Base-by-base conservation (phyloP, 2,888 invertebrate species). In the Philonicus albiceps region DNA sequence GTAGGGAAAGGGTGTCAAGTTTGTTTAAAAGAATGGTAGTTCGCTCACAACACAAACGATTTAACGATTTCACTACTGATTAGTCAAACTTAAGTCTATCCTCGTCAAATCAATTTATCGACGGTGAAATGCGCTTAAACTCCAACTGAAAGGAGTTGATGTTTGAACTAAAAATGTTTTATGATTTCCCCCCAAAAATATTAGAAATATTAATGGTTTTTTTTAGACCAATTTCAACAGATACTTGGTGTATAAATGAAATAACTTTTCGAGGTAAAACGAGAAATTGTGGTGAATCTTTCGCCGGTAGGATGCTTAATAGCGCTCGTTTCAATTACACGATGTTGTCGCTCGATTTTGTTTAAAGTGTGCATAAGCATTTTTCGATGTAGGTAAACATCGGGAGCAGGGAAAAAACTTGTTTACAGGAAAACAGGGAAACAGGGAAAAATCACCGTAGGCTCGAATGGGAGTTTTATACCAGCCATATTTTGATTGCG, bases 401-500 rank as follows among this genome's bases (percentile, higher is more conserved):
- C 13, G 8, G 30, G 30, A 30, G 4, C 11, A 49, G 5, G 27
- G 40, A 43, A 49, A n/a, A 76, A 76, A 76, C 76, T 37, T 37
- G 40, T 76, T 76, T 76, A 40, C 76, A 6, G 27, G 22, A 37
- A 31, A 31, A 22, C 64, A 76, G 22, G 16, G 34, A 31, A 31
- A 22, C 64, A 76, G 22, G 16, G 34, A 22, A 40, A 76, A 40
- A 40, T 76, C 22, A 19, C 76, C 43, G 37, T 11, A 22, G 40
- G 76, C 76, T 34, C 22, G 64, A n/a, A 43, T 13, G 40, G 37
- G 43, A 22, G 76, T 22, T 76, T 34, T 34, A 30, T 19, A 11
- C 76, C 40, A 19, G 37, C 76, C 78, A 30, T 78, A 78, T 78
- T 78, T 78, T 78, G 78, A 78, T 78, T 49, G 78, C 30, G 27